These are phyloP conservation scores for Lynx canadensis DNA, from an alignment of 2,113 vertebrate species.

Conservation along the genomic window DNA sequence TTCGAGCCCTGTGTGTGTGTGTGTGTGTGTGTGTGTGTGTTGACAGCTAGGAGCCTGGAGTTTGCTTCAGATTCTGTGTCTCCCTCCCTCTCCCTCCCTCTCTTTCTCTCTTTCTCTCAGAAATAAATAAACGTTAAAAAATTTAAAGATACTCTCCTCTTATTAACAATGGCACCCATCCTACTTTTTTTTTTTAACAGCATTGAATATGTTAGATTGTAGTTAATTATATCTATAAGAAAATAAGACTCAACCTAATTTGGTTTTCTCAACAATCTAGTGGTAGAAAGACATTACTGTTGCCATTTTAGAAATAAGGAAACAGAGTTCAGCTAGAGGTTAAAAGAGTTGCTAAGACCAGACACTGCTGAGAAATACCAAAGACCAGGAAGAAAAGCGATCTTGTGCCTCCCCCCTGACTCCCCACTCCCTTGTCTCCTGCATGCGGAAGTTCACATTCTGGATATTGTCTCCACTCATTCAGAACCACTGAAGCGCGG, in stretches of 20 bases:
- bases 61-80: too few relatives aligned
- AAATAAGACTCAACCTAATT: constrained; percentile 2
- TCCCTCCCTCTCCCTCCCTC: too few relatives aligned
- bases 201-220: background rate
- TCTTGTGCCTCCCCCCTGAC: rapidly evolving
- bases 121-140: background rate
- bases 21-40: too few relatives aligned
- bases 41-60: too few relatives aligned
- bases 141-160: background rate
- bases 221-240: background rate
- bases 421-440: rapidly evolving
- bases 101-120: too few relatives aligned
- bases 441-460: background rate
- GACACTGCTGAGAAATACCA: background rate
- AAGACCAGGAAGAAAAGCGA: background rate
- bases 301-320: constrained; percentile 3
- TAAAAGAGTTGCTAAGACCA: background rate
- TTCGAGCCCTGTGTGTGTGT: too few relatives aligned
- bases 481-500: background rate
- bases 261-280: background rate
- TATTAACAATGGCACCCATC: background rate
- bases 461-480: background rate
- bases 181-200: background rate
- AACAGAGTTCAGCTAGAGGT: background rate
- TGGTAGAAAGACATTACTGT: background rate